phyloP scores from a whole-genome alignment of 2,113 vertebrate species.

The Rhinichthys klamathensis region DNA sequence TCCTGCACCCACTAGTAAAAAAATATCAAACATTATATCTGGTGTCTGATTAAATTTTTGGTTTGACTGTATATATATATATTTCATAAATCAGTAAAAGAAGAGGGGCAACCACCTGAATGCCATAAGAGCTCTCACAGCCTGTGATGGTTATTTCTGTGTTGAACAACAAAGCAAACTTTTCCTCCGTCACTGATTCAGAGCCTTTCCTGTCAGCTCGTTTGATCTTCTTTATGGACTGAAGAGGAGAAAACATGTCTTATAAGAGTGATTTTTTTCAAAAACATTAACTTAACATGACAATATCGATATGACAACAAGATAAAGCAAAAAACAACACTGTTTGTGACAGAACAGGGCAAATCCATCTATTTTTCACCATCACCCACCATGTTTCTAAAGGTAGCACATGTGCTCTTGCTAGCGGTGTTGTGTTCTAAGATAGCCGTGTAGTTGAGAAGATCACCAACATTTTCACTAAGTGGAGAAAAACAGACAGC shows the following conservation, averaged over 20 bases:
- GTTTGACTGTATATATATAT: no score
- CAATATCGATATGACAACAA: neutral
- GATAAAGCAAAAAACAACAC: neutral
- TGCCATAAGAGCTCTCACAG: slow-evolving; percentile 76
- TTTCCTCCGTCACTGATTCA: slow-evolving; percentile 96
- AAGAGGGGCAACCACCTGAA: slow-evolving; percentile 79
- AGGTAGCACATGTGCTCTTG: slow-evolving; percentile 86
- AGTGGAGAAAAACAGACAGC: slow-evolving; percentile 25
- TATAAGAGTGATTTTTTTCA: neutral
- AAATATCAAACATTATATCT: no score
- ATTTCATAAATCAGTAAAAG: neutral
- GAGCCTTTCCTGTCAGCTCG: slow-evolving; percentile 94
- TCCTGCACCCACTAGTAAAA: no score
- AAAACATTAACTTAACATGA: neutral
- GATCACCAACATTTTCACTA: slow-evolving; percentile 92
- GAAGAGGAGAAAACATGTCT: slow-evolving; percentile 25
- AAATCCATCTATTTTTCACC: neutral
- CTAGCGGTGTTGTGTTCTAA: slow-evolving; percentile 87
- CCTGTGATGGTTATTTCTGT: slow-evolving; percentile 81
- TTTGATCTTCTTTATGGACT: slow-evolving; percentile 98
- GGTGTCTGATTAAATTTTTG: no score
- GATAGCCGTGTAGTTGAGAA: slow-evolving; percentile 87
- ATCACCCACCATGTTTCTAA: slow-evolving; percentile 89
- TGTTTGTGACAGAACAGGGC: neutral
- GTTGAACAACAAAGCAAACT: slow-evolving; percentile 91